Evolutionary conservation across 2,888 invertebrate genomes (phyloP).

Genomic region (Microdon myrmicae): DNA sequence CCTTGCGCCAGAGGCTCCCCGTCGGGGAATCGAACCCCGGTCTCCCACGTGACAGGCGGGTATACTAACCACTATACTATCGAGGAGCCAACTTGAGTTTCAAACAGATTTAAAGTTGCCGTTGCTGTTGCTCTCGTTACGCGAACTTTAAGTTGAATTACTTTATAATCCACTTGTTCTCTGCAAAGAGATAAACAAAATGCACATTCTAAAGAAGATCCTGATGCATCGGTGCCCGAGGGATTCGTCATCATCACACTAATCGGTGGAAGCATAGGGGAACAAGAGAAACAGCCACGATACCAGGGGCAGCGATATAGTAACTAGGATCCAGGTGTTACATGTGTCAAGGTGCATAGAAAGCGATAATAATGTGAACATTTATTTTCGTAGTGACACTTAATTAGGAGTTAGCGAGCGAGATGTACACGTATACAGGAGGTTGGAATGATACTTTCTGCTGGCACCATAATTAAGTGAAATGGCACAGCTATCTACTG

Average conservation of each 20-base stretch:
- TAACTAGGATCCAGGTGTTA: constrained; percentile 7
- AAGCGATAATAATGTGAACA: constrained; percentile 40
- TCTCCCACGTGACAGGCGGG: no score
- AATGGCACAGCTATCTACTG: constrained; percentile 16
- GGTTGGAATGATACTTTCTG: constrained; percentile 11
- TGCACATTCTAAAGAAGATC: constrained; percentile 15
- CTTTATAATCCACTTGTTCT: constrained; percentile 39
- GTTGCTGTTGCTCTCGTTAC: no score
- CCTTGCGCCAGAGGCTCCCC: no score
- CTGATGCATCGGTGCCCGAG: constrained; percentile 16
- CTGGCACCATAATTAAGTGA: constrained; percentile 37
- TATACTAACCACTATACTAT: no score
- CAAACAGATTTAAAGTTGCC: no score
- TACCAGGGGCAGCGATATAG: constrained; percentile 1
- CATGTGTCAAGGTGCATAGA: constrained; percentile 14
- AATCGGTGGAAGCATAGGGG: constrained; percentile 5
- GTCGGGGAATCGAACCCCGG: no score
- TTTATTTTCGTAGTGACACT: constrained; percentile 48
- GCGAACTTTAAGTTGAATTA: constrained; percentile 41
- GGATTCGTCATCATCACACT: constrained; percentile 39
- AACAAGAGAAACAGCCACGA: no score
- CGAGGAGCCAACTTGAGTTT: no score
- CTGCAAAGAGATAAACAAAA: no score
- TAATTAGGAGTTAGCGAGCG: constrained; percentile 37
- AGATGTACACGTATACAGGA: constrained; percentile 7